Conservation (phyloP, 2,888 invertebrate genomes). For the Acanthosepion pharaonis region DNA sequence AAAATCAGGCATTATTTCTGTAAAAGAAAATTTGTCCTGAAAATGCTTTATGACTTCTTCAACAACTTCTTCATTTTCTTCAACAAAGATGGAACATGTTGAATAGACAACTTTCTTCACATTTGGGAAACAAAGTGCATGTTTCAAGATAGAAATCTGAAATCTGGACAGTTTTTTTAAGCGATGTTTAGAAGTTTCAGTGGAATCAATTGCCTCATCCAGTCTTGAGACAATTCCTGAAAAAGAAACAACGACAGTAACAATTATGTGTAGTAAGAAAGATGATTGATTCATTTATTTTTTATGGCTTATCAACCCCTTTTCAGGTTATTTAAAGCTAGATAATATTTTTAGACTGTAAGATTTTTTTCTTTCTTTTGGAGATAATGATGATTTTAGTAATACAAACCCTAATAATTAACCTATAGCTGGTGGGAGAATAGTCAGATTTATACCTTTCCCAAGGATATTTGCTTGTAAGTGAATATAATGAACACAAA, state of each 20-base stretch:
- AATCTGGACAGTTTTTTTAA: conserved; percentile 65
- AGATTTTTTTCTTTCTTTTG: too few species aligned
- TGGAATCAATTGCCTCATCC: conserved; percentile 77
- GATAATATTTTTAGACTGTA: too few species aligned
- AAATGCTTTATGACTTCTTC: conserved; percentile 80
- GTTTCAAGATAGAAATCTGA: conserved; percentile 80
- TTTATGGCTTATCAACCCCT: too few species aligned
- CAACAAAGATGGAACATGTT: conserved; percentile 91
- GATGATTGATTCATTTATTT: not conserved
- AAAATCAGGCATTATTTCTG: conserved; percentile 66
- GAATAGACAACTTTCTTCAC: conserved; percentile 93
- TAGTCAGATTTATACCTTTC: too few species aligned
- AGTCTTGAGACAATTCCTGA: conserved; percentile 78
- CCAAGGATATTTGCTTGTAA: too few species aligned
- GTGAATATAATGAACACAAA: too few species aligned
- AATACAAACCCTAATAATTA: too few species aligned
- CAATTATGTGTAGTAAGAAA: not conserved
- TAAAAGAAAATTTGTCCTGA: conserved; percentile 71
- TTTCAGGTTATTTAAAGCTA: too few species aligned
- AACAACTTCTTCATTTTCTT: conserved; percentile 91
- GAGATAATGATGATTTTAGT: too few species aligned
- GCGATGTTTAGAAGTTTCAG: conserved; percentile 67
- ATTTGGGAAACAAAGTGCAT: conserved; percentile 89
- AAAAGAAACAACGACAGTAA: not conserved
- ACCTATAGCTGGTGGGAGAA: too few species aligned